Evolutionary conservation across 2,113 vertebrate species (phyloP), one percentile per base, ranked within the genome.

Genomic region (Tautogolabrus adspersus): DNA sequence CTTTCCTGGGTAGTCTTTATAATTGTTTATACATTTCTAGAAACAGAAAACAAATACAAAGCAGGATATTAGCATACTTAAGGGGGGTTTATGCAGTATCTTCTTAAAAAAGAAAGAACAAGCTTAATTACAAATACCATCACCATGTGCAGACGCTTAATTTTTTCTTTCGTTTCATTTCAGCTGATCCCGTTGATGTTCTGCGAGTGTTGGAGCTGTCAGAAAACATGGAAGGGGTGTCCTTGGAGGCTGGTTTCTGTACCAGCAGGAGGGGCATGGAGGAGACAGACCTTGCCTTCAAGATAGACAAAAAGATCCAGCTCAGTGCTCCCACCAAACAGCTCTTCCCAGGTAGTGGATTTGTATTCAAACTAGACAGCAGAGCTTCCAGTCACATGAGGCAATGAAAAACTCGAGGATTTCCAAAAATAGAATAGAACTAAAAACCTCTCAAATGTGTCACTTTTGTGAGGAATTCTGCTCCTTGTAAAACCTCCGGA

Each of bases 191-290:
- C 6, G 88, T 96, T 23, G 96, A 98, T 44, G 93, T 98, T 63
- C 88, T 98, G 64, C 82, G 72, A 82, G 86, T 66, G 0, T 81
- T 97, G 87, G 94, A 94, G 3, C 18, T 97, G 75, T 94, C 91
- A 9, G 94, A 92, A 13, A 85, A 90, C 75, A 94, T 91, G 90
- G 92, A 95, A 7, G 95, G 96, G 4, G 71, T 97, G 72, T 91
- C 94, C 2, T n/a, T 95, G 55, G 94, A 89, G 3, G 85, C 95
- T 0, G 97, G 97, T 30, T 84, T 97, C 68, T 98, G 97, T 54
- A 90, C 88, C 13, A 93, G 88, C 69, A 91, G 95, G 76, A 91
- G 67, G 1, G 95, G 91, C 58, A n/a, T 44, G 6, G 85, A 94
- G 1, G 93, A 93, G 58, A 85, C 92, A 0, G 96, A 97, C 75